Evolutionary conservation across 1,140 invertebrate genomes (phyloP).

Genomic region (Microvelia longipes): DNA sequence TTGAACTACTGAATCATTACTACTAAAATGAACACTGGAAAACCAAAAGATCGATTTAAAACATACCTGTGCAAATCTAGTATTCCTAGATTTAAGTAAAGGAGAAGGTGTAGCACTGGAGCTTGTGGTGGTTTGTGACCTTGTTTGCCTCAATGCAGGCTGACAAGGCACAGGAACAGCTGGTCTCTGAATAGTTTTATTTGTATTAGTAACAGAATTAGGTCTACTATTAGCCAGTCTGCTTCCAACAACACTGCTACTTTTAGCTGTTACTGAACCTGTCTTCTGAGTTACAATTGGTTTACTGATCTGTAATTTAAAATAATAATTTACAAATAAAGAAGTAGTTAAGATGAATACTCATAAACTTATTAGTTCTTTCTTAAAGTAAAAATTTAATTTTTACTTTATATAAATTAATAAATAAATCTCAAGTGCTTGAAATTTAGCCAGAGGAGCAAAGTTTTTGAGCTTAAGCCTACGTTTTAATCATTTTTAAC

Average conservation of each 20-base stretch:
- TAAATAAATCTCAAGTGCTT: no score
- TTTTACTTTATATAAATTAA: not conserved
- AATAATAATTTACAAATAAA: no score
- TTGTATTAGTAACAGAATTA: not conserved
- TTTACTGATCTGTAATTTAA: not conserved
- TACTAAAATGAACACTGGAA: no score
- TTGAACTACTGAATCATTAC: no score
- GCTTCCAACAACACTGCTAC: conserved; percentile 1
- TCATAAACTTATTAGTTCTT: no score
- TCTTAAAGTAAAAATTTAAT: no score
- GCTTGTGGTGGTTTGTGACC: not conserved
- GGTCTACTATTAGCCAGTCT: not conserved
- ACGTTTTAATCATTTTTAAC: no score
- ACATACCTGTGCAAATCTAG: conserved; percentile 6
- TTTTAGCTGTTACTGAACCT: not conserved
- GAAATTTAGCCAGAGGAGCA: no score
- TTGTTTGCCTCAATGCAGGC: not conserved
- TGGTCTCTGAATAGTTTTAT: not conserved
- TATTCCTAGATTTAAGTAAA: not conserved
- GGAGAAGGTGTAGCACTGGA: conserved; percentile 1
- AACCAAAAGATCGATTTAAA: no score
- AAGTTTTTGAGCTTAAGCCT: no score
- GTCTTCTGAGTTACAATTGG: not conserved
- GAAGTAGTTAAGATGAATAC: no score
- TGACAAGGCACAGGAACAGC: no score